Base-by-base conservation (phyloP, 2,113 vertebrate genomes). In the Megaleporinus macrocephalus region DNA sequence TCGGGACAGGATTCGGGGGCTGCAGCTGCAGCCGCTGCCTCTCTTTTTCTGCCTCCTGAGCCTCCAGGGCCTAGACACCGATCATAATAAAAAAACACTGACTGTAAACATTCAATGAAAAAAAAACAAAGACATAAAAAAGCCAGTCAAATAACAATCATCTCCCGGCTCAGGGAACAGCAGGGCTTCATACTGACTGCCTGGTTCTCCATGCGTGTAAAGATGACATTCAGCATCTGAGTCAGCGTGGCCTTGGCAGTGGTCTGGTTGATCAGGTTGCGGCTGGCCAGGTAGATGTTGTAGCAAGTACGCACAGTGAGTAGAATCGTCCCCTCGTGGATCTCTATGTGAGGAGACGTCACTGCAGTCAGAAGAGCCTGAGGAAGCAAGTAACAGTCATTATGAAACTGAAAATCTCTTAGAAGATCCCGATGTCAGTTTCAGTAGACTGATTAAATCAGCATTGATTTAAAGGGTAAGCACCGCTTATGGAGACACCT, bases 221-320 rank as follows among this genome's bases (percentile, higher is more conserved):
- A 99, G 94, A 99, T 99, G 44, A 99, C 97, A 14, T 98, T 98
- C 88, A 99, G 94, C 98, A 99, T 99, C 91, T 99, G 98, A 0
- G 98, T 99, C 61, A 99, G 95, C 0, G 98, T 99, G 86, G 98
- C 98, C 92, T 99, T 99, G 78, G 98, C 97, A 0, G 97, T 99
- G 85, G 98, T 99, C 91, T 99, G 98, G 92, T 99, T 99, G 94
- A 99, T 98, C 89, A 99, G 96, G 91, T 99, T 99, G 89, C 96
- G 97, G 92, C 98, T 99, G 89, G 98, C 98, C 91, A 99, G 90
- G 90, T 99, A 99, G 90, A 99, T 99, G 92, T 99, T 99, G 89
- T 99, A 99, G 89, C 98, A 99, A 33, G 97, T 99, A 88, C 98
- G 92, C 84, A 99, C 98, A 0, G 98, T 98, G 80, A 98, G 96